Base-by-base conservation (phyloP, 2,113 vertebrate species). In the Tamias sibiricus region DNA sequence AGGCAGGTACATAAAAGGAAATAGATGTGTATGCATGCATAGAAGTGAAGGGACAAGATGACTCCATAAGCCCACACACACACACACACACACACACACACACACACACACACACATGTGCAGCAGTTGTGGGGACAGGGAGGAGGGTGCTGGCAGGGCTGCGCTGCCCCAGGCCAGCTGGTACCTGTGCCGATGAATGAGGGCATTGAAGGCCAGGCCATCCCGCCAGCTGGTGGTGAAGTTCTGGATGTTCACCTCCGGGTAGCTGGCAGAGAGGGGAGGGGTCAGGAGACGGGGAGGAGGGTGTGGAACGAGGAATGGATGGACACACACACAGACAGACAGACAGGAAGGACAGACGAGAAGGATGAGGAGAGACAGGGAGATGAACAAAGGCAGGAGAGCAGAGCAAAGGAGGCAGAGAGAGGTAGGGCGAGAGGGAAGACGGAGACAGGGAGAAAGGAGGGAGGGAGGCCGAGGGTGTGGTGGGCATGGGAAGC, bases 201-300 rank as follows among this genome's bases (percentile, higher is more conserved):
- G 99, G 4, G 99, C 99, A 4, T 99, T 99, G 97, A 99, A 99
- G 94, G 99, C 99, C 87, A 99, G 97, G 4, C 99, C 99, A 0
- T 99, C 99, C 96, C 99, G 98, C 99, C 99, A 99, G 98, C 99
- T 99, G 96, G 99, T 99, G 97, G 99, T 99, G 98, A 99, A 99
- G 98, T 99, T 99, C 98, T 99, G 99, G 97, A 99, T 99, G 98
- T 99, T 99, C 16, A 99, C 99, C 96, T 99, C 99, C 0, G 99
- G 98, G 97, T 99, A 99, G 74, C 99, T 99, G 98, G 64, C 64
- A 69, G 47, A 0, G 5, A 66, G 52, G 30, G 59, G 79, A 42
- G 74, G 26, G 75, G 82, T 77, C 42, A 91, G 76, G 83, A 0
- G 6, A 40, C 1, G 37, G 12, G 13, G 28, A 9, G 62, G 19